phyloP scores from a whole-genome alignment of 2,888 invertebrate species.

The Myopa testacea region DNA sequence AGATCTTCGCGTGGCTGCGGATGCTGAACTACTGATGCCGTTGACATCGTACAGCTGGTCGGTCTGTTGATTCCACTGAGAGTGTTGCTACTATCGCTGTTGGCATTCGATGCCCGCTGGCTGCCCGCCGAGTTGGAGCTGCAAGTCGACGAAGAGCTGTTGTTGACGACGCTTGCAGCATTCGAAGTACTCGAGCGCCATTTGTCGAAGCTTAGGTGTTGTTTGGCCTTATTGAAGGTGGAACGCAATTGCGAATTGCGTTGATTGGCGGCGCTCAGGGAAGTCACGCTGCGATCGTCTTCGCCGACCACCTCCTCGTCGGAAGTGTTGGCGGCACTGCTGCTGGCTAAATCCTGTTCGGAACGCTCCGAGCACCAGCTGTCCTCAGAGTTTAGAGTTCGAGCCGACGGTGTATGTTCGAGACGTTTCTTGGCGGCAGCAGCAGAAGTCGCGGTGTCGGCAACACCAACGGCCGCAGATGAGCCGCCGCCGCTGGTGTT shows the following conservation, averaged over 20 bases:
- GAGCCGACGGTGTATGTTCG: conserved; percentile 58
- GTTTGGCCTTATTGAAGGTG: conserved; percentile 84
- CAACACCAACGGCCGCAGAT: conserved; percentile 51
- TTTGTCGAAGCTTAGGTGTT: conserved; percentile 80
- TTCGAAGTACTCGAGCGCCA: conserved; percentile 73
- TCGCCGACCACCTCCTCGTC: conserved; percentile 73
- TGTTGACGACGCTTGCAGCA: conserved; percentile 64
- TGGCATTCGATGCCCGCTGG: conserved; percentile 36
- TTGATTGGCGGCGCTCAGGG: conserved; percentile 65
- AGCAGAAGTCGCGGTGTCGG: conserved; percentile 47
- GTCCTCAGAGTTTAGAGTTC: conserved; percentile 71
- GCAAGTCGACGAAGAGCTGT: conserved; percentile 49
- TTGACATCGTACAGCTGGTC: conserved; percentile 51
- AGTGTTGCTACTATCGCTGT: conserved; percentile 42
- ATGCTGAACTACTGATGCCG: conserved; percentile 48
- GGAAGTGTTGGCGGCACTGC: conserved; percentile 67
- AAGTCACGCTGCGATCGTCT: conserved; percentile 63
- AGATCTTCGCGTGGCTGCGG: conserved; percentile 59
- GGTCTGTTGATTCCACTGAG: conserved; percentile 44
- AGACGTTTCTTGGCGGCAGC: conserved; percentile 49
- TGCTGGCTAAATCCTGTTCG: conserved; percentile 48
- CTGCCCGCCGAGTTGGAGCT: conserved; percentile 44
- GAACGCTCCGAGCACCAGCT: conserved; percentile 72
- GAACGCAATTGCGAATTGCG: conserved; percentile 83
- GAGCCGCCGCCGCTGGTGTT: conserved; percentile 64